phyloP scores from a whole-genome alignment of 2,888 invertebrate genomes.

The Eucriotettix oculatus region DNA sequence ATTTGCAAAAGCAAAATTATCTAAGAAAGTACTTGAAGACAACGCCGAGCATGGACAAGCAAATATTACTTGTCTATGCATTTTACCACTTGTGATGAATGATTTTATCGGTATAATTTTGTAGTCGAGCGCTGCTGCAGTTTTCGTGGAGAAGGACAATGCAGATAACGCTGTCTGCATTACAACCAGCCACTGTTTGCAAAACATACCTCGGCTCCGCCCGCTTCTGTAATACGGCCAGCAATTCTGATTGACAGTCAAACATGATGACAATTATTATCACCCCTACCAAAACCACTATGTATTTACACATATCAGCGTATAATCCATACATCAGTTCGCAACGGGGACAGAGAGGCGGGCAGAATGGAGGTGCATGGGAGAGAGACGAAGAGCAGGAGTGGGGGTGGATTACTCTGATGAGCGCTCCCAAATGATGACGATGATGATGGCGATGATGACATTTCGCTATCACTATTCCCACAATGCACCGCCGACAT shows the following conservation, averaged over 20 bases:
- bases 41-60: too few relatives aligned
- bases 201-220: slow-evolving; percentile 1
- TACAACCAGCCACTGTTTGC: slow-evolving; percentile 1
- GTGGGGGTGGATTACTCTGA: slow-evolving; percentile 8
- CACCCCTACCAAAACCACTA: slow-evolving; percentile 7
- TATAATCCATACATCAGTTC: slow-evolving; percentile 11
- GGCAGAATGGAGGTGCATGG: not conserved
- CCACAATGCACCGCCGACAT: slow-evolving; percentile 11
- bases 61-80: too few relatives aligned
- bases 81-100: too few relatives aligned
- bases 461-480: slow-evolving; percentile 13
- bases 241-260: slow-evolving; percentile 13
- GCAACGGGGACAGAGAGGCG: slow-evolving; percentile 2
- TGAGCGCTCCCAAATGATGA: slow-evolving; percentile 11
- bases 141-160: not conserved
- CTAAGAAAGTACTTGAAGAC: too few relatives aligned
- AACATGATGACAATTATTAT: slow-evolving; percentile 13
- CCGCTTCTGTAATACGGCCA: slow-evolving; percentile 3
- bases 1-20: too few relatives aligned
- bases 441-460: slow-evolving; percentile 12
- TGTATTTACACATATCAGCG: slow-evolving; percentile 12
- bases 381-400: not conserved
- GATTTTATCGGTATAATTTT: not conserved
- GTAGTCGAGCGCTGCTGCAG: not conserved
- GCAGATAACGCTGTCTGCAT: not conserved